Conservation (phyloP, 2,797 vertebrate species). For the Benthosema pterotum region DNA sequence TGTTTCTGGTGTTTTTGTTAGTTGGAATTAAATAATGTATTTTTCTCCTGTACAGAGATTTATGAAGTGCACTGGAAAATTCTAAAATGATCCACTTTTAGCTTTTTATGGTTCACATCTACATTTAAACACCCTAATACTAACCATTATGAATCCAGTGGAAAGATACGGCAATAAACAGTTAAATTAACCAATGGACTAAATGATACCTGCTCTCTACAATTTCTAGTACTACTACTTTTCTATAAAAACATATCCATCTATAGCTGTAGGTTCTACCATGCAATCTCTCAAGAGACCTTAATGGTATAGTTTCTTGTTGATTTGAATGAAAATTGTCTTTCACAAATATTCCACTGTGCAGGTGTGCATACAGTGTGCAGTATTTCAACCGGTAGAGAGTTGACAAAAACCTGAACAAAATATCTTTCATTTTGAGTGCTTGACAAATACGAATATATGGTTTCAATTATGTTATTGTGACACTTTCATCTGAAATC, state of each 20-base stretch:
- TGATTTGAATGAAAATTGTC: not conserved
- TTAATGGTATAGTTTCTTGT: not conserved
- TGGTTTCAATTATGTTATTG: not conserved
- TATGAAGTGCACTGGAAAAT: no score
- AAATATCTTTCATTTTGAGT: not conserved
- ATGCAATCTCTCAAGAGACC: not conserved
- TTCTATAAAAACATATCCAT: no score
- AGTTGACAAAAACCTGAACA: not conserved
- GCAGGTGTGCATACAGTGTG: not conserved
- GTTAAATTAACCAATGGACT: not conserved
- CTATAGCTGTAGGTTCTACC: no score
- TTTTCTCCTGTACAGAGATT: no score
- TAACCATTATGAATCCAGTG: not conserved
- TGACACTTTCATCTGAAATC: not conserved
- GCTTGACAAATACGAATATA: not conserved
- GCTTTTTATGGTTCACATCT: no score
- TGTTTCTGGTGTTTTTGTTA: no score
- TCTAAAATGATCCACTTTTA: no score
- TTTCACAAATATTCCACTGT: not conserved
- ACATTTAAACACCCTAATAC: no score
- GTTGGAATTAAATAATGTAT: no score
- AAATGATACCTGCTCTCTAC: constrained; percentile 4
- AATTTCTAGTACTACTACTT: no score
- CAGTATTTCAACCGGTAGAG: not conserved
- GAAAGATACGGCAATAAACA: not conserved